These are phyloP conservation scores for Engystomops pustulosus DNA, from an alignment of 2,113 vertebrate species.

Conservation along the genomic window DNA sequence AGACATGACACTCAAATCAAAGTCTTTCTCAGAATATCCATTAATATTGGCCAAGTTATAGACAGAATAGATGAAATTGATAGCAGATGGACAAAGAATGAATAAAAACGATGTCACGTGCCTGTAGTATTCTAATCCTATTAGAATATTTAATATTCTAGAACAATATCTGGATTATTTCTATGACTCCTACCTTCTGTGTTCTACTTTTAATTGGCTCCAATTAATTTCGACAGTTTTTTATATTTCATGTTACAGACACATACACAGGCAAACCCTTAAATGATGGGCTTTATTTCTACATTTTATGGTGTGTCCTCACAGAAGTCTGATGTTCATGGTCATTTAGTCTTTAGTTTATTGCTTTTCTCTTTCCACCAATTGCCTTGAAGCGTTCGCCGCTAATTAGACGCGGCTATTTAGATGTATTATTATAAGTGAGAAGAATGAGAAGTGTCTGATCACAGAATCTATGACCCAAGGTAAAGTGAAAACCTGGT, in stretches of 20 bases:
- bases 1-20: too few relatives aligned
- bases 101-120: neutral
- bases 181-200: neutral
- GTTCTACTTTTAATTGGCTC: neutral
- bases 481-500: neutral
- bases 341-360: neutral
- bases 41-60: too few relatives aligned
- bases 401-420: slow-evolving; percentile 22
- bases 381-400: neutral
- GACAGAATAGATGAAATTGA: too few relatives aligned
- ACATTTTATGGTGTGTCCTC: neutral
- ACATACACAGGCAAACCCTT: neutral
- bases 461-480: neutral
- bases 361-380: neutral
- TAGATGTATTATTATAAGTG: slow-evolving; percentile 17
- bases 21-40: too few relatives aligned
- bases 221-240: neutral
- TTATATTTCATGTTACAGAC: neutral
- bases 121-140: neutral
- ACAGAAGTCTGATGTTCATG: slow-evolving; percentile 24
- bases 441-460: slow-evolving; percentile 12
- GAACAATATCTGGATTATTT: neutral
- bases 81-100: too few relatives aligned
- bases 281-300: neutral
- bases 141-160: neutral